Base-by-base conservation (phyloP, 2,888 invertebrate species). In the Calameuta pallipes region DNA sequence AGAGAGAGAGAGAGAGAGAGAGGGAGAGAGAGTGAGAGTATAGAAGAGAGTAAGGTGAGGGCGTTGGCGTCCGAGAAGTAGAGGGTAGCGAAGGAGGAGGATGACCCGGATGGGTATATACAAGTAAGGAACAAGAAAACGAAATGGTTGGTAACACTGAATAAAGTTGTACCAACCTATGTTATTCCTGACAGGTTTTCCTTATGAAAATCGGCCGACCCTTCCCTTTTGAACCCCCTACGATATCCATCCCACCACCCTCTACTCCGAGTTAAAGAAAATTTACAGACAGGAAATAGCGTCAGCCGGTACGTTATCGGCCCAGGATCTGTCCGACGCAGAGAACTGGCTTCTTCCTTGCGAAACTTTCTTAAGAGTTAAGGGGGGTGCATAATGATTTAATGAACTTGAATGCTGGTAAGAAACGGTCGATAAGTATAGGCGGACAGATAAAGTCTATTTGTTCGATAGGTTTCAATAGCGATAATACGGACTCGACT, bases 261-360 rank as follows among this genome's bases (percentile, higher is more conserved):
- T 78, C 37, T 73, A 33, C 80, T 78, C 75, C 76, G 70, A 76
- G 35, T 76, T 75, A 80, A 84, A 80, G 80, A 79, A 83, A 79
- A 81, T 82, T 82, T 82, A 77, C 80, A 68, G 78, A 79, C 79
- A 33, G 76, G 75, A 34, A 56, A 9, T 56, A 23, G 56, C 56
- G 23, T 23, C 56, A 56, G 56, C 23, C 56, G 56, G 56, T 2
- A 23, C 56, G 2, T 56, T 56, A 23, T 56, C 9, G 6, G 9
- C 23, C 23, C 23, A 23, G 23, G 56, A 56, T 56, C 56, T 56
- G 23, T 23, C 56, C 56, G 56, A 56, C 23, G 9, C 23, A 23
- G 56, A 56, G 23, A 23, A 23, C 56, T 0, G 23, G 23, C 56
- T 2, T 6, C 15, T 41, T 56, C 23, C 23, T 23, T 23, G 56